These are phyloP conservation scores for Masnerella sp. DNA, from an alignment of 2,888 invertebrate genomes.

Conservation along the genomic window DNA sequence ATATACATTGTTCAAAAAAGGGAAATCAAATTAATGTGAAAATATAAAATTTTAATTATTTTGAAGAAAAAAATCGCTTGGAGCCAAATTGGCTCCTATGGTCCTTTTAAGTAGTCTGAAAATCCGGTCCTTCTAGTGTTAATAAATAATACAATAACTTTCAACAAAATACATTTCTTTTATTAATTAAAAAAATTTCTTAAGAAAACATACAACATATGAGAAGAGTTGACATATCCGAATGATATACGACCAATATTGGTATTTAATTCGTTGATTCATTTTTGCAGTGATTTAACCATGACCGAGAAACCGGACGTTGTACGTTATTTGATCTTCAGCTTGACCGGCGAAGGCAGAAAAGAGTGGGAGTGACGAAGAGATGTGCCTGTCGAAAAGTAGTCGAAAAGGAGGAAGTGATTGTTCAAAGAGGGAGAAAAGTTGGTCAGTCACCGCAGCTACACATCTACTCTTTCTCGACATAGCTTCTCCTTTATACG, in stretches of 20 bases:
- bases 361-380: slow-evolving; percentile 24
- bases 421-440: slow-evolving; percentile 50
- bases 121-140: too few species aligned
- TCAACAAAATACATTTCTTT: too few species aligned
- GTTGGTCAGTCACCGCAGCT: slow-evolving; percentile 56
- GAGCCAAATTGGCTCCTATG: too few species aligned
- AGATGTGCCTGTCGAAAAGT: slow-evolving; percentile 44
- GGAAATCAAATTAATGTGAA: too few species aligned
- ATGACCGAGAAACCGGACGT: slow-evolving; percentile 74
- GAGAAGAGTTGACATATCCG: too few species aligned
- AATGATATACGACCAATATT: too few species aligned
- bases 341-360: slow-evolving; percentile 43
- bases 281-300: slow-evolving; percentile 64
- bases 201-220: too few species aligned
- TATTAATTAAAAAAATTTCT: not conserved
- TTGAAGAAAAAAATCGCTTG: too few species aligned
- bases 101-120: too few species aligned
- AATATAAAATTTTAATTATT: too few species aligned
- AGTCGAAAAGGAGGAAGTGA: slow-evolving; percentile 55
- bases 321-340: slow-evolving; percentile 43
- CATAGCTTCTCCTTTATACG: slow-evolving; percentile 54
- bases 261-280: slow-evolving; percentile 4
- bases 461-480: slow-evolving; percentile 54
- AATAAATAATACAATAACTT: too few species aligned
- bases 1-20: too few species aligned